Percentiles rank a stretch among this genome's conserved stretches.
phyloP scores from a whole-genome alignment of 2,113 vertebrate genomes.

The Pipa parva region DNA sequence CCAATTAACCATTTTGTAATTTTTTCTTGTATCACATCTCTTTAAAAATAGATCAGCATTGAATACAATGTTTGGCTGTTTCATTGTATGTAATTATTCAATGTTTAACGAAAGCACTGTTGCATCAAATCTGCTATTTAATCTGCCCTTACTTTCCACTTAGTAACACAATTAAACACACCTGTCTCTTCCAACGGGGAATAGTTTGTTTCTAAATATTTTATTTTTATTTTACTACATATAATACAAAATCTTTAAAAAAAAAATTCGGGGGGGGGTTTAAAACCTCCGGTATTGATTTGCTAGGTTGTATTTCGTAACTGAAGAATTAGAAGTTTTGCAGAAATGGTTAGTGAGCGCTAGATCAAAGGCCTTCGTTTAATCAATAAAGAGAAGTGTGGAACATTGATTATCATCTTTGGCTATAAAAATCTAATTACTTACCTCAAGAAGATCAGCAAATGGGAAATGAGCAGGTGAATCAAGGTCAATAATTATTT shows the following conservation, averaged over 20 bases:
- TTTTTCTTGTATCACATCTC: too few species aligned
- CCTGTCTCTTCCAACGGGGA: too few species aligned
- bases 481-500: slow-evolving; percentile 59
- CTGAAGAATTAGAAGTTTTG: slow-evolving; percentile 28
- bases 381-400: slow-evolving; percentile 55
- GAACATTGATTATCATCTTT: slow-evolving; percentile 56
- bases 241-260: too few species aligned
- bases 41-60: too few species aligned
- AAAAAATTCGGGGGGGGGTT: not conserved
- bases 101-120: too few species aligned
- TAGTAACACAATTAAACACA: too few species aligned
- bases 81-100: too few species aligned
- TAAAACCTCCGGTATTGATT: not conserved
- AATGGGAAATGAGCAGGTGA: slow-evolving; percentile 55
- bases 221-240: not conserved
- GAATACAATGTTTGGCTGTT: too few species aligned
- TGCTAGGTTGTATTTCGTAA: slow-evolving; percentile 18
- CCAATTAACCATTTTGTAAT: too few species aligned
- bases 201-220: too few species aligned
- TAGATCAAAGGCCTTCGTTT: slow-evolving; percentile 56
- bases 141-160: too few species aligned
- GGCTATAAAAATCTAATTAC: slow-evolving; percentile 61
- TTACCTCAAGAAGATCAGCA: slow-evolving; percentile 53
- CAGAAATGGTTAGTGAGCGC: slow-evolving; percentile 51
- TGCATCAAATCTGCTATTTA: too few species aligned